Base-by-base conservation (phyloP, 1,140 invertebrate genomes). In the Heliothis virescens region DNA sequence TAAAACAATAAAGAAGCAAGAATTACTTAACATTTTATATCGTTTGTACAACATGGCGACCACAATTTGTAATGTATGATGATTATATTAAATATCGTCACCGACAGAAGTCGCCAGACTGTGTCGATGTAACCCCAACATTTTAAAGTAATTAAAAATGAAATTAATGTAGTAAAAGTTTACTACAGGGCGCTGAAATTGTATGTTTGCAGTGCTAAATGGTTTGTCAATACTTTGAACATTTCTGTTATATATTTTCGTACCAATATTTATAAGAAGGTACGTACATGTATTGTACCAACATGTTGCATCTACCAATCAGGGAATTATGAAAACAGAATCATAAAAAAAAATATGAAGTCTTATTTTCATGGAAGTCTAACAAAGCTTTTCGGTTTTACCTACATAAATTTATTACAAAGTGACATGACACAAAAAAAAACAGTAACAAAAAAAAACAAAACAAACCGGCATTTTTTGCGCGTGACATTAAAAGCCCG, bases 401-500 rank as follows among this genome's bases (percentile, higher is more conserved):
- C 7, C 34, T 34, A 34, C 34, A 34, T 34, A 34, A 34, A 9
- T 41, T 41, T 41, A 41, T 41, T 41, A 41, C 34, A 9, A 41
- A 7, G 34, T 41, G 34, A 7, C 34, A 41, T 41, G 0, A 41
- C 34, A 41, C 34, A 41, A 41, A 41, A 41, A 41, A 26, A 69
- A 52, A 21, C 48, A 50, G 16, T 26, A 69, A 12, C 29, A 26
- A 48, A 47, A n/a, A 65, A 41, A 65, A 53, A 2, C n/a, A 52
- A 71, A 71, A 71, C 67, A 71, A 50, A 26, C 55, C 55, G 71
- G 55, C 71, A 74, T 74, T 74, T 74, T 74, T 74, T 59, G 34
- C 53, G 21, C 10, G 53, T 73, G 71, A 73, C 71, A 73, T 73
- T 59, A 73, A 69, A 71, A 71, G 67, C 67, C 52, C 21, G 48